A percentile compares a stretch with the other conserved stretches of the same genome.
Evolutionary conservation across 2,797 vertebrate species (phyloP).

Genomic region (Clamator glandarius): DNA sequence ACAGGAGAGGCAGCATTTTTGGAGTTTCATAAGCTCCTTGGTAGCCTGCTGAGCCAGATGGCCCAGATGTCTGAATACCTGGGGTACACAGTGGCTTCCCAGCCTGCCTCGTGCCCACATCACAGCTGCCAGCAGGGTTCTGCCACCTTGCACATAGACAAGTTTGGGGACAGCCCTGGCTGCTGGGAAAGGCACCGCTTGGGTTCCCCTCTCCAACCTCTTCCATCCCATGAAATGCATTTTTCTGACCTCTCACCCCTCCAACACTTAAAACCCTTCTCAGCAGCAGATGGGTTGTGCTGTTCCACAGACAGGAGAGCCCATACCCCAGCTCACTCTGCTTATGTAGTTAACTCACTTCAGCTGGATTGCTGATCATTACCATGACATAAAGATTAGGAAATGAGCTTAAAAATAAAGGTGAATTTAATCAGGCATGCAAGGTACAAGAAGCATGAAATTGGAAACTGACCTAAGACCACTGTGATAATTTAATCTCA

Average conservation of each 20-base stretch:
- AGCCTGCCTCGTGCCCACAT: accelerated
- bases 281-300: not conserved
- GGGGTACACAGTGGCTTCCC: not conserved
- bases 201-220: not conserved
- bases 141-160: not conserved
- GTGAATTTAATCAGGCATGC: constrained; percentile 5
- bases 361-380: not conserved
- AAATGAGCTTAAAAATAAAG: not conserved
- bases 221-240: not conserved
- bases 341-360: not conserved
- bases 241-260: not conserved
- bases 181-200: not conserved
- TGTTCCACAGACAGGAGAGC: not conserved
- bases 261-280: not conserved
- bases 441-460: constrained; percentile 23
- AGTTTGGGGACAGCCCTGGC: not conserved
- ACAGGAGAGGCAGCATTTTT: not conserved
- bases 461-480: not conserved
- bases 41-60: not conserved
- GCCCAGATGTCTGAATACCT: not conserved
- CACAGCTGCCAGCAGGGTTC: not conserved
- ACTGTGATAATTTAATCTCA: not conserved
- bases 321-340: accelerated
- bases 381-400: not conserved
- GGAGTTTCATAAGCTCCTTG: not conserved